Evolutionary conservation across 2,113 vertebrate species (phyloP).

Genomic region (Osmerus eperlanus): DNA sequence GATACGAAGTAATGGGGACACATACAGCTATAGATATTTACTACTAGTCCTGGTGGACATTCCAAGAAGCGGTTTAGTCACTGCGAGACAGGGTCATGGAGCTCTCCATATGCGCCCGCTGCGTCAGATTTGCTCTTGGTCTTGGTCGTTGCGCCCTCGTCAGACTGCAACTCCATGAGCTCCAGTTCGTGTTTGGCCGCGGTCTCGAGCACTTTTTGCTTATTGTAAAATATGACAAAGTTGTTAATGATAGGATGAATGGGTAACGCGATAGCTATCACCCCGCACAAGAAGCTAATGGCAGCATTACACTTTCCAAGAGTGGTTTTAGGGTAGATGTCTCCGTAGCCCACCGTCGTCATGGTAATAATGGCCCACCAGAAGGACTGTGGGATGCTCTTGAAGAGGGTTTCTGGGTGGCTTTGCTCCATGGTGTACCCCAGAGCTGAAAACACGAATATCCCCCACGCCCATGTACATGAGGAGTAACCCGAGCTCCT

Average conservation of each 20-base stretch:
- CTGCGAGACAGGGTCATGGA: slow-evolving; percentile 74
- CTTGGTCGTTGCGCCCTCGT: slow-evolving; percentile 54
- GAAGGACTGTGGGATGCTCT: slow-evolving; percentile 96
- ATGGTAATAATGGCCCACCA: slow-evolving; percentile 99
- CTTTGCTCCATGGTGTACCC: slow-evolving; percentile 96
- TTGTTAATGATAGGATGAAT: slow-evolving; percentile 99
- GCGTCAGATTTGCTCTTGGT: slow-evolving; percentile 28
- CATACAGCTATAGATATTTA: too few relatives aligned
- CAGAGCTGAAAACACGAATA: slow-evolving; percentile 95
- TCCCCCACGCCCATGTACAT: slow-evolving; percentile 97
- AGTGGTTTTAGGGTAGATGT: slow-evolving; percentile 96
- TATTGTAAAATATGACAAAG: slow-evolving; percentile 95
- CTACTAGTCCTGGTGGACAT: too few relatives aligned
- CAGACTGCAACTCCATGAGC: slow-evolving; percentile 89
- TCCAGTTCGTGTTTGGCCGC: slow-evolving; percentile 93
- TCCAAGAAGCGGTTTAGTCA: slow-evolving; percentile 40
- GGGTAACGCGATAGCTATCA: slow-evolving; percentile 93
- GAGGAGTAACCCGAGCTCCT: slow-evolving; percentile 91
- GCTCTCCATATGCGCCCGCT: slow-evolving; percentile 57
- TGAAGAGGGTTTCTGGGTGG: slow-evolving; percentile 94
- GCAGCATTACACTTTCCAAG: slow-evolving; percentile 95
- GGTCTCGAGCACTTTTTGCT: slow-evolving; percentile 92
- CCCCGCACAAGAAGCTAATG: slow-evolving; percentile 94
- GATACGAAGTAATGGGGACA: too few relatives aligned
- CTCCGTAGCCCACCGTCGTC: slow-evolving; percentile 96